Conservation (phyloP, 2,888 invertebrate species). For the Drosophila lacicola region DNA sequence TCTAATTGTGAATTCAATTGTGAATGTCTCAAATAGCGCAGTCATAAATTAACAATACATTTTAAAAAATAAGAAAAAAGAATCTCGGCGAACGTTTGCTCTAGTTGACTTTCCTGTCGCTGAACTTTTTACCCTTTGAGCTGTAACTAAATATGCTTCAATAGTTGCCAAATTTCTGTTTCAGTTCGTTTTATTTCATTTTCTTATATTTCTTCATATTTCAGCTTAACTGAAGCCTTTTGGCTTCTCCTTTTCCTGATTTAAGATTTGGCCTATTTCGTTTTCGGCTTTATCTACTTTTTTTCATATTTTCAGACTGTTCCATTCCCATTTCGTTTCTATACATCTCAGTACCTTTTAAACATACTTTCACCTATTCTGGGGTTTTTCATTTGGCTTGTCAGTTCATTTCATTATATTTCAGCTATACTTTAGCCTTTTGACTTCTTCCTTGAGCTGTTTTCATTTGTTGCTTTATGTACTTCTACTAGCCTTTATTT, state of each 20-base stretch:
- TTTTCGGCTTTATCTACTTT: too few relatives aligned
- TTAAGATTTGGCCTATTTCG: too few relatives aligned
- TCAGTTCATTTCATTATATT: too few relatives aligned
- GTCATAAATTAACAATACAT: slow-evolving; percentile 39
- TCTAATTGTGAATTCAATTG: slow-evolving; percentile 44
- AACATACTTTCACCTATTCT: too few relatives aligned
- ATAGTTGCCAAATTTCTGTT: background rate
- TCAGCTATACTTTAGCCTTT: too few relatives aligned
- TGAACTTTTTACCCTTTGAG: background rate
- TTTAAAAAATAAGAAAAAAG: slow-evolving; percentile 17
- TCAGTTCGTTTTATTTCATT: background rate
- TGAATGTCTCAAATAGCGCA: slow-evolving; percentile 31
- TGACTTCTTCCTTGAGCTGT: too few relatives aligned
- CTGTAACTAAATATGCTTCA: background rate
- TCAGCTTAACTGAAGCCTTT: background rate
- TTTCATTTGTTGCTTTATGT: too few relatives aligned
- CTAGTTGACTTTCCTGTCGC: background rate
- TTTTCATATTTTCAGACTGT: too few relatives aligned
- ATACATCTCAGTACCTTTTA: too few relatives aligned
- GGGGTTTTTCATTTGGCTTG: too few relatives aligned
- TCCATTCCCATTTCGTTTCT: too few relatives aligned
- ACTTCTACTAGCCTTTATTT: too few relatives aligned
- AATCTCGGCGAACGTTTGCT: slow-evolving; percentile 11
- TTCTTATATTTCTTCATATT: background rate
- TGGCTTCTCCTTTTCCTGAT: background rate